Evolutionary conservation across 1,140 invertebrate genomes (phyloP).

Genomic region (Apis cerana): DNA sequence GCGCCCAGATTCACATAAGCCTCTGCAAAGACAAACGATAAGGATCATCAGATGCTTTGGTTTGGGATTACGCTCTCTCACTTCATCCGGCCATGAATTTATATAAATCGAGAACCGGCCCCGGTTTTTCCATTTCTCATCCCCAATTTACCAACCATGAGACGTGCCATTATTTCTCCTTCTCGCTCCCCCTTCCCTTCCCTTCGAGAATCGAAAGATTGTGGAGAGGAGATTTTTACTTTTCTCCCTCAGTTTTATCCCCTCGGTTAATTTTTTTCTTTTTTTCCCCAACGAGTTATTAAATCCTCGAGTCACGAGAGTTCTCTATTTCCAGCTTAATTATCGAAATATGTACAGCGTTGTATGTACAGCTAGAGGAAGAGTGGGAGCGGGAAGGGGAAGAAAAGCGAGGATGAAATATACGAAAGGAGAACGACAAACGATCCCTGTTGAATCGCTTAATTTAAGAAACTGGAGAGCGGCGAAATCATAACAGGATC

Average conservation of each 20-base stretch:
- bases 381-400: not conserved
- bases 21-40: conserved; percentile 85
- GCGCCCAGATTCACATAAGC: conserved; percentile 97
- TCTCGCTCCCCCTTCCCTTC: too few species aligned
- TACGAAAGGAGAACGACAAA: not conserved
- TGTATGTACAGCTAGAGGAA: not conserved
- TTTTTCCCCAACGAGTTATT: too few species aligned
- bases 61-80: not conserved
- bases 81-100: conserved; percentile 19
- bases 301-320: too few species aligned
- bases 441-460: too few species aligned
- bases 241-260: too few species aligned
- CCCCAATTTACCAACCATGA: not conserved
- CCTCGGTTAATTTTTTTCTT: too few species aligned
- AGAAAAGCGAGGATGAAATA: not conserved
- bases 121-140: not conserved
- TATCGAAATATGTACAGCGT: too few species aligned
- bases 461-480: not conserved
- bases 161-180: conserved; percentile 2
- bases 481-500: not conserved
- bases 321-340: too few species aligned
- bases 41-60: conserved; percentile 40
- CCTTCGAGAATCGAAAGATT: too few species aligned
- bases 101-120: conserved; percentile 17
- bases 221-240: not conserved